These are phyloP conservation scores for Salvelinus sp. DNA, from an alignment of 2,113 vertebrate species.

Conservation along the genomic window DNA sequence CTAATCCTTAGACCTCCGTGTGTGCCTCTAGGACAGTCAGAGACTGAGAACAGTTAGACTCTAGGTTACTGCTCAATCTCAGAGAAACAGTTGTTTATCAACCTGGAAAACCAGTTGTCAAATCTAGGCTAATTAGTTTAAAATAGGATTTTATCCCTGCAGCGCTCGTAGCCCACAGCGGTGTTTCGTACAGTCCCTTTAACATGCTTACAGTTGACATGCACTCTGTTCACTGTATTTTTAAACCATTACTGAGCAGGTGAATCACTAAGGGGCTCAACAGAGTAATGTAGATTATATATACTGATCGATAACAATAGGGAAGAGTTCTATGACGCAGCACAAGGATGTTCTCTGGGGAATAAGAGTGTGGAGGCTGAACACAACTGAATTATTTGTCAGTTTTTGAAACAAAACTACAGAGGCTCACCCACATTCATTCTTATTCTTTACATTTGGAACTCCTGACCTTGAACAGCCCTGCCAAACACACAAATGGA, in stretches of 20 bases:
- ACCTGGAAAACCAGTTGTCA: neutral
- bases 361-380: neutral
- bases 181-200: neutral
- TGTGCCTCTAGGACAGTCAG: neutral
- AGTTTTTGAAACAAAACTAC: neutral
- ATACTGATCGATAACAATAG: conserved; percentile 1
- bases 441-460: neutral
- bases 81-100: conserved; percentile 20
- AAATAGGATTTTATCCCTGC: conserved; percentile 30
- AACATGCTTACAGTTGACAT: neutral
- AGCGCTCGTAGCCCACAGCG: conserved; percentile 14
- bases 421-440: neutral
- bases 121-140: conserved; percentile 23
- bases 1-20: neutral
- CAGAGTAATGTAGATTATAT: conserved; percentile 19
- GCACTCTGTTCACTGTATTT: neutral
- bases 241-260: conserved; percentile 25
- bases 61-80: too few relatives aligned
- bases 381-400: neutral
- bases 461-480: neutral
- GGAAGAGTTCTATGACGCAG: neutral
- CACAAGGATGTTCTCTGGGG: neutral
- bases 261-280: conserved; percentile 12
- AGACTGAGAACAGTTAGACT: neutral
- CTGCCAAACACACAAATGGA: too few relatives aligned